These are phyloP conservation scores for Battus philenor DNA, from an alignment of 1,140 invertebrate genomes.

Conservation along the genomic window DNA sequence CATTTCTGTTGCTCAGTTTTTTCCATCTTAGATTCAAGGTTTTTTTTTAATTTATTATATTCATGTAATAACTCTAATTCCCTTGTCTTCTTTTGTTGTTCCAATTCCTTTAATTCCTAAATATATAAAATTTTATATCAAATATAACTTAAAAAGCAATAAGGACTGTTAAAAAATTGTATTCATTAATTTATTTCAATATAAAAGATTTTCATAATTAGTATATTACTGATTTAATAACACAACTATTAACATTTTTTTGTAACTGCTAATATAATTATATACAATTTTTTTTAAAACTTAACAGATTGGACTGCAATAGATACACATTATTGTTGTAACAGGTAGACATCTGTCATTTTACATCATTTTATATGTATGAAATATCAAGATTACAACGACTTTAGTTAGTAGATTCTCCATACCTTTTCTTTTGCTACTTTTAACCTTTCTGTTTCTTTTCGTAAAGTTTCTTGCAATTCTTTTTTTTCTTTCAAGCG, in stretches of 20 bases:
- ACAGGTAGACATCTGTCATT: no score
- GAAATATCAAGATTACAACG: no score
- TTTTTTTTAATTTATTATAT: conserved; percentile 63
- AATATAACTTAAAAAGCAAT: not conserved
- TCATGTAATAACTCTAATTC: conserved; percentile 48
- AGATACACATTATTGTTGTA: no score
- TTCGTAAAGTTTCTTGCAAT: conserved; percentile 35
- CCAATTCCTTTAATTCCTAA: conserved; percentile 53
- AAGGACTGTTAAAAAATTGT: no score
- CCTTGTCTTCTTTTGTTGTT: conserved; percentile 43
- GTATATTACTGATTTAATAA: no score
- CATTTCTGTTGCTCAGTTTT: conserved; percentile 67
- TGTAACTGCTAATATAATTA: no score
- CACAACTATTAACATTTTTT: no score
- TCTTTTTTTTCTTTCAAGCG: conserved; percentile 45
- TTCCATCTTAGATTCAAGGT: conserved; percentile 70
- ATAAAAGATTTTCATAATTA: conserved; percentile 1
- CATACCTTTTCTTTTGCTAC: conserved; percentile 52
- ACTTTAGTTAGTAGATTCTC: conserved; percentile 9
- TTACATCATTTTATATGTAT: no score
- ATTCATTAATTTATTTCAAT: no score
- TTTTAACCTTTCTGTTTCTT: conserved; percentile 48
- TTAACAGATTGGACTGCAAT: no score
- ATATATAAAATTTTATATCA: conserved; percentile 3
- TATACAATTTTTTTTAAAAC: no score